Conservation (phyloP, 2,797 vertebrate genomes). For the Ara ararauna region DNA sequence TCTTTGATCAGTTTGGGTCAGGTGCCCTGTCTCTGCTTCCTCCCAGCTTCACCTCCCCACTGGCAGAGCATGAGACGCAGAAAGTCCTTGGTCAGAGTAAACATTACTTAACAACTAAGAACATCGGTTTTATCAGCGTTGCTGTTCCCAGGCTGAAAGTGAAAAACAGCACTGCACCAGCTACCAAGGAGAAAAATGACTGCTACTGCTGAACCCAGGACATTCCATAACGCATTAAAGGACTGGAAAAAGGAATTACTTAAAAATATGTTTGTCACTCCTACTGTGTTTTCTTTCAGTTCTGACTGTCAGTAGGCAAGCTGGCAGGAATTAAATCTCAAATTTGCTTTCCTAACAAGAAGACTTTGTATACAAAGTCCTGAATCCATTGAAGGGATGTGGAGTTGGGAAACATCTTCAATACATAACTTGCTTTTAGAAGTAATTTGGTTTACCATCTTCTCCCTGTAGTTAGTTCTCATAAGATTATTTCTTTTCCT, state of each 20-base stretch:
- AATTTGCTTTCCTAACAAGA: background rate
- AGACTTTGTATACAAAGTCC: background rate
- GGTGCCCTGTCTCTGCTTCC: too few relatives aligned
- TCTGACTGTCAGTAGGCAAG: background rate
- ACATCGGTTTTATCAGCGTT: background rate
- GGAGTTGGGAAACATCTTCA: background rate
- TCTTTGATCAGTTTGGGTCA: background rate
- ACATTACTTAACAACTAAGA: background rate
- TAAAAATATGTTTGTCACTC: background rate
- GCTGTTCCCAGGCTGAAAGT: background rate
- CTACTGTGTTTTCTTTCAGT: background rate
- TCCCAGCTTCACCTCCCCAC: background rate
- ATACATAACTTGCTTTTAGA: background rate
- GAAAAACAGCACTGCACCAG: background rate
- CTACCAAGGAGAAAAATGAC: background rate
- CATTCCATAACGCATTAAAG: background rate
- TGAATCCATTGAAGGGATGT: background rate
- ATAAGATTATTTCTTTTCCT: background rate
- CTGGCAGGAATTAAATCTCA: background rate
- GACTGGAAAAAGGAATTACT: background rate
- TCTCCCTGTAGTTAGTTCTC: background rate
- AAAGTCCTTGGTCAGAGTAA: background rate
- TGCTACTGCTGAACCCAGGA: background rate
- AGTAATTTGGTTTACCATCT: background rate
- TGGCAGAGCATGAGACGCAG: background rate